Evolutionary conservation across 2,113 vertebrate species (phyloP).

Genomic region (Apteryx owenii): DNA sequence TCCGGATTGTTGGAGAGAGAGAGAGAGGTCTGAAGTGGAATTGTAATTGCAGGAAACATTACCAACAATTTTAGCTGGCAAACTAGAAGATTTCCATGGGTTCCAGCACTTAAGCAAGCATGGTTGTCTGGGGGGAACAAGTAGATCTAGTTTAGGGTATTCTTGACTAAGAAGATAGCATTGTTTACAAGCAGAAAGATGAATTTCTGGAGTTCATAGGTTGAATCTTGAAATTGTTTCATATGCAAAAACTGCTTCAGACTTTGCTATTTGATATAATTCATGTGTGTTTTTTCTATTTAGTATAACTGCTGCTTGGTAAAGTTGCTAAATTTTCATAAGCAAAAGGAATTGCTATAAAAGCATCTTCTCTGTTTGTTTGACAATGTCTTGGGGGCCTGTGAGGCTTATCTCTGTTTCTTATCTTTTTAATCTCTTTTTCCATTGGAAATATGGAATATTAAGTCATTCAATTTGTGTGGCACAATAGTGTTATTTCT

Average conservation of each 20-base stretch:
- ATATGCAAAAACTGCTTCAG: not conserved
- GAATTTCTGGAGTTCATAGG: not conserved
- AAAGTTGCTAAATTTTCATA: not conserved
- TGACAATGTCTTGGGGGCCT: not conserved
- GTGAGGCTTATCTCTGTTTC: not conserved
- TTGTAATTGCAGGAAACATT: not conserved
- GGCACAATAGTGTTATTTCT: not conserved
- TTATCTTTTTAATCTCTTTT: not conserved
- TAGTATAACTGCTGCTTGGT: not conserved
- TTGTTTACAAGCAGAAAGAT: not conserved
- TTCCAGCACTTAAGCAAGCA: not conserved
- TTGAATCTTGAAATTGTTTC: not conserved
- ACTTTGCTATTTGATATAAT: not conserved
- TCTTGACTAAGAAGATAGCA: not conserved
- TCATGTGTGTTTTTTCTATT: fast-evolving
- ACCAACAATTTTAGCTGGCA: not conserved
- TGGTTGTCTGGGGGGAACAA: fast-evolving
- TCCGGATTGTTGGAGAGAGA: not conserved
- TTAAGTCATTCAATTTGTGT: not conserved
- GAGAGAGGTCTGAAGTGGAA: not conserved
- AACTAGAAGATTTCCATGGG: not conserved
- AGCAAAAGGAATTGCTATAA: not conserved
- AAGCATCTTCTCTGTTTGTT: not conserved
- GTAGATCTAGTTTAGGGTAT: not conserved
- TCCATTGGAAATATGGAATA: not conserved